Conservation (phyloP, 2,888 invertebrate genomes). For the Lissocephala sabroskyi region DNA sequence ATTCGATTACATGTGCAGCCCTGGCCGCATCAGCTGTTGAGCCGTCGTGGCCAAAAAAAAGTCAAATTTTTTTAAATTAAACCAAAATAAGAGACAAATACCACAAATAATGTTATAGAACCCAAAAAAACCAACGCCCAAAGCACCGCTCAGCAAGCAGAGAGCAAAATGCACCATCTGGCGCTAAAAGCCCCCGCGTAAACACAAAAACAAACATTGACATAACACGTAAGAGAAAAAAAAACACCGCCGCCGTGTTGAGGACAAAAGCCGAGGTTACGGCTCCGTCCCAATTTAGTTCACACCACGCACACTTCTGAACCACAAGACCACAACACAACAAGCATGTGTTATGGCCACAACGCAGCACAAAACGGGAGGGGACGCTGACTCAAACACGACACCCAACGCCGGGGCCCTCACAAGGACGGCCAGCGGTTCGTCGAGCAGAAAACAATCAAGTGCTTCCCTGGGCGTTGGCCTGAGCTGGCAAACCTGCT, state of each 20-base stretch:
- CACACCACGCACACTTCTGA: neutral
- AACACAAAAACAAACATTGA: constrained; percentile 42
- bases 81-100: neutral
- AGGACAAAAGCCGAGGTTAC: neutral
- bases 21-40: neutral
- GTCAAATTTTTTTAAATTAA: too few relatives aligned
- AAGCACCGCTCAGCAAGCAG: too few relatives aligned
- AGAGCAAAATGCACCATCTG: constrained; percentile 19
- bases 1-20: too few relatives aligned
- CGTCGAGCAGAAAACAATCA: constrained; percentile 35
- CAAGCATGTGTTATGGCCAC: constrained; percentile 63
- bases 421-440: constrained; percentile 8
- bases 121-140: too few relatives aligned
- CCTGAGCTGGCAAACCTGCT: constrained; percentile 76
- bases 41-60: neutral
- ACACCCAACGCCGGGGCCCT: constrained; percentile 7
- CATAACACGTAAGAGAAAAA: constrained; percentile 59
- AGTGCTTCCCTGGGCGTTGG: constrained; percentile 9
- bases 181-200: neutral
- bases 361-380: constrained; percentile 24
- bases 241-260: constrained; percentile 29
- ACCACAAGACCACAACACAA: constrained; percentile 4
- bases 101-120: too few relatives aligned
- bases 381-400: constrained; percentile 14
- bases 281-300: constrained; percentile 5